These are phyloP conservation scores for Epinephelus coioides DNA, from an alignment of 2,797 vertebrate species.

Conservation along the genomic window DNA sequence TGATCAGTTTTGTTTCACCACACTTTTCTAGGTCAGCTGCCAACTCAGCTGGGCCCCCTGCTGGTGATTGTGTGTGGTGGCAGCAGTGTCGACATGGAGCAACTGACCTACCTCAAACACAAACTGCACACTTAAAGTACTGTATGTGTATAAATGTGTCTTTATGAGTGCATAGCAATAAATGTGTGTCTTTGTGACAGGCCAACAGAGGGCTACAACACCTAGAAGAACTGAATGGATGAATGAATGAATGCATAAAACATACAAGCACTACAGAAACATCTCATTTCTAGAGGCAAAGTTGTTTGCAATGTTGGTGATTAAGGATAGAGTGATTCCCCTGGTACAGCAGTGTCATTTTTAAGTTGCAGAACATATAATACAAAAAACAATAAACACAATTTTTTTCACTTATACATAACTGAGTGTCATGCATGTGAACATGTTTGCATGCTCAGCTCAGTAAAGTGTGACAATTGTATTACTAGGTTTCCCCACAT, in stretches of 20 bases:
- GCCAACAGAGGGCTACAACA: not conserved
- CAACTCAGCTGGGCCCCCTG: constrained; percentile 60
- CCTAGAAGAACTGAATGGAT: too few species aligned
- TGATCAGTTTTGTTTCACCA: not conserved
- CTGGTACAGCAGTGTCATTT: not conserved
- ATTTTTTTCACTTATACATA: not conserved
- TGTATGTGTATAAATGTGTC: not conserved
- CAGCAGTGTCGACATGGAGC: constrained; percentile 69
- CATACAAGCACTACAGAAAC: not conserved
- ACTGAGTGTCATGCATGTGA: not conserved
- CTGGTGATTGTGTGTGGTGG: constrained; percentile 80
- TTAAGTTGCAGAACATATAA: too few species aligned
- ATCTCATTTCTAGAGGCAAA: not conserved
- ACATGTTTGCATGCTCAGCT: not conserved
- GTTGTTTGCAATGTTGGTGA: not conserved
- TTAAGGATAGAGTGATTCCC: not conserved
- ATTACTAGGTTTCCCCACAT: constrained; percentile 43
- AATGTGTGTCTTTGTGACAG: not conserved
- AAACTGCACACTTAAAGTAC: constrained; percentile 59
- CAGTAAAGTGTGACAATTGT: not conserved
- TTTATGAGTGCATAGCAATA: not conserved
- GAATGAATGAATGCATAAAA: not conserved
- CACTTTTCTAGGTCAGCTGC: constrained; percentile 61
- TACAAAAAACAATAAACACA: too few species aligned
- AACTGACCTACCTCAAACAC: constrained; percentile 62